phyloP scores from a whole-genome alignment of 2,113 vertebrate genomes.

The Beaufortia kweichowensis region DNA sequence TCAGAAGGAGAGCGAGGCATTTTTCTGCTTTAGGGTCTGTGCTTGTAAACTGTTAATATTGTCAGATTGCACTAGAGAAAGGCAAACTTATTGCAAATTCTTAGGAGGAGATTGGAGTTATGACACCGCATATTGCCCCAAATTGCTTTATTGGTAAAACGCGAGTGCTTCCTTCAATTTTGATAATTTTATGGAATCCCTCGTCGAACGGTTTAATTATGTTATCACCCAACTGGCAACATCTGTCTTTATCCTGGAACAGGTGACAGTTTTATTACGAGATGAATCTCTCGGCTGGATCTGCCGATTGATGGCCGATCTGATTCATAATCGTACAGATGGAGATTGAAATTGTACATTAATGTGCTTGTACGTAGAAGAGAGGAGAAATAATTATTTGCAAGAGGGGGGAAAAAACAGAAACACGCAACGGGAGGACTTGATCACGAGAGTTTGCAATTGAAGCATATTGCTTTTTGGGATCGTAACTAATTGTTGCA shows the following conservation, averaged over 20 bases:
- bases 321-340: conserved; percentile 82
- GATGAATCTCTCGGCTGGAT: conserved; percentile 82
- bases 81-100: conserved; percentile 76
- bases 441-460: conserved; percentile 46
- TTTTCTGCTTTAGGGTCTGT: conserved; percentile 57
- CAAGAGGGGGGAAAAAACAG: conserved; percentile 43
- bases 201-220: conserved; percentile 84
- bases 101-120: conserved; percentile 76
- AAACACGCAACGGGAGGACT: conserved; percentile 48
- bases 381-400: conserved; percentile 67
- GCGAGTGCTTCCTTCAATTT: conserved; percentile 84
- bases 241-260: conserved; percentile 84
- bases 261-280: conserved; percentile 89
- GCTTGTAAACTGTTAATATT: conserved; percentile 65
- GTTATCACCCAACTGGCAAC: conserved; percentile 85
- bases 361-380: conserved; percentile 65
- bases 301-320: conserved; percentile 81
- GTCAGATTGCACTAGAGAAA: conserved; percentile 62
- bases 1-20: neutral
- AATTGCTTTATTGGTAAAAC: conserved; percentile 86
- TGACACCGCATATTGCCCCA: conserved; percentile 80
- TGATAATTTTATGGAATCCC: conserved; percentile 84
- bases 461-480: conserved; percentile 59
- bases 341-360: conserved; percentile 80
- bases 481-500: conserved; percentile 53